Evolutionary conservation across 2,888 invertebrate species (phyloP), one percentile per base, ranked within the genome.

Genomic region (Drosophila suboccidentalis): DNA sequence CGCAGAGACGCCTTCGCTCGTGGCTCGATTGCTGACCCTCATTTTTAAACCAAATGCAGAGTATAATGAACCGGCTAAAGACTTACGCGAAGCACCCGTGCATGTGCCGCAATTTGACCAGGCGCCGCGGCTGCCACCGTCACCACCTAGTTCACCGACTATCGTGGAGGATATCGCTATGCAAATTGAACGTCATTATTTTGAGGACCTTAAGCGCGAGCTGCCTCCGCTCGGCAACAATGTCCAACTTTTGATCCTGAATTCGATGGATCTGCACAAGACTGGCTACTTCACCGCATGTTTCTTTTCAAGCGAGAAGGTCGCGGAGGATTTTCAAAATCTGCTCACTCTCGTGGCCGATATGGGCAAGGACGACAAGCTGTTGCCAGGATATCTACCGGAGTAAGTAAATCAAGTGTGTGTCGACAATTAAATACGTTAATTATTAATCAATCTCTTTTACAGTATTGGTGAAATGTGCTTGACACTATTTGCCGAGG

Each of bases 391-490:
- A 26, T 86, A 79, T 65, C 17, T 65, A 5, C 87, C 85, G 0
- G 10, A 61, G 85, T 86, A 71, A 55, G 47, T 32, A n/a, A 15
- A 5, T 11, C 2, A 19, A 13, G 13, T 17, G 0, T 5, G 10
- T 5, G 10, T 15, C 4, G 4, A 1, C 9, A 29, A 17, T 34
- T 19, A 8, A 44, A 9, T 26, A 11, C 22, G 10, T 15, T 19
- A 10, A 22, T 22, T 10, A 1, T 32, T 55, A 1, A 19, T 26
- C 1, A 17, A 0, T 29, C 4, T 4, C 9, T 41, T 11, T 2
- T 39, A 46, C 34, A 85, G 85, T 5, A 49, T 84, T 53, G 71
- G 72, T 1, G 85, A 85, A 70, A 4, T 83, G 38, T 87, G 84
- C 11, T n/a, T 78, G 41, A 46, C 69, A 1, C 22, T 70, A 10